Evolutionary conservation across 2,797 vertebrate species (phyloP), one percentile per base, ranked within the genome.

Genomic region (Hyperoplus lanceolatus): DNA sequence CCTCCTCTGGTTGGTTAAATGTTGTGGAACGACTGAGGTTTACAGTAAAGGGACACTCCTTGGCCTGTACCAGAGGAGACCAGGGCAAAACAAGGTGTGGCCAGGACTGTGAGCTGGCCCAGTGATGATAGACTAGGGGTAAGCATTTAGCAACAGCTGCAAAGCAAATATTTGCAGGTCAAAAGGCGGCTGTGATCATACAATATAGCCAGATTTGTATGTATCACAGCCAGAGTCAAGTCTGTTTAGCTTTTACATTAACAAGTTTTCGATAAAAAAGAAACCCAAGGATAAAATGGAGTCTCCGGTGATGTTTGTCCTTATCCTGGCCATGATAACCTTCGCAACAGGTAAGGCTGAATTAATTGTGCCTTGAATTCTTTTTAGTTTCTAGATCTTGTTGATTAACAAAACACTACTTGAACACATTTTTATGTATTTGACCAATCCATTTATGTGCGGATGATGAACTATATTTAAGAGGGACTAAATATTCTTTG

Each of bases 1-100:
- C 4, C 2, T 63, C 9, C 13, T 55, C 6, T 29, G 36, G 13
- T 18, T 55, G 4, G n/a, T 55, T 42, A 15, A 59, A 79, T 60
- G 48, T 63, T 78, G 29, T 57, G 36, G 39, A 54, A 67, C 3
- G 0, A 42, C 67, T 5, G 10, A 62, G 36, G 80, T 88, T 91
- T 83, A 90, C 89, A 89, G 91, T 92, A 93, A 93, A 92, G 84
- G 62, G 54, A 75, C 80, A 84, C 85, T 76, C 85, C 81, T 77
- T 38, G 29, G 11, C 72, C 61, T 77, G 50, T 70, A 66, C 71
- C 39, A 21, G 49, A 43, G 14, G 41, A 48, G 70, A 81, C 36
- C 36, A 84, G 81, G 89, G 87, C 77, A 89, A 87, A 91, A 91
- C 84, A 89, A 87, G 92, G 91, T 58, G 92, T 86, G 89, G 85